Conservation (phyloP, 2,797 vertebrate genomes). For the Periophthalmus magnuspinnatus region DNA sequence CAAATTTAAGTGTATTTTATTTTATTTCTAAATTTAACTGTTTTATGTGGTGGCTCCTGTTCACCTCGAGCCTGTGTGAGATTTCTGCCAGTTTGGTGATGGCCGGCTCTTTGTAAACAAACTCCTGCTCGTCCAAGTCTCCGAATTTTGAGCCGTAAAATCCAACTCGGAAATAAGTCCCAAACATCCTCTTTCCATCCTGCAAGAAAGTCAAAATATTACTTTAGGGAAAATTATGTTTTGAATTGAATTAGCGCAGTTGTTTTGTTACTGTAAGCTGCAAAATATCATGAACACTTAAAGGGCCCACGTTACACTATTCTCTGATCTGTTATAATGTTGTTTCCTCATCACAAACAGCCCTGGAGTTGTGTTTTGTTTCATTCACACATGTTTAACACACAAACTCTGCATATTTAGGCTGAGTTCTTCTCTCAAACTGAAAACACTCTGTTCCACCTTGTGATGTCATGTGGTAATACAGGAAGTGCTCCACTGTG, state of each 20-base stretch:
- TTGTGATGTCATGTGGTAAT: too few relatives aligned
- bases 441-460: too few relatives aligned
- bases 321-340: too few relatives aligned
- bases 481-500: too few relatives aligned
- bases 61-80: conserved; percentile 88
- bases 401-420: too few relatives aligned
- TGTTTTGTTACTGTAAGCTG: background rate
- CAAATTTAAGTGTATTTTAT: too few relatives aligned
- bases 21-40: too few relatives aligned
- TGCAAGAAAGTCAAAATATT: conserved; percentile 55
- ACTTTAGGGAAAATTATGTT: background rate
- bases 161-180: conserved; percentile 91
- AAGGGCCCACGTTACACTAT: too few relatives aligned
- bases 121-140: conserved; percentile 91
- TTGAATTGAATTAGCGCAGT: background rate
- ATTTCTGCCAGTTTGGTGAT: conserved; percentile 93
- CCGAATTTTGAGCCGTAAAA: conserved; percentile 88
- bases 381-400: too few relatives aligned
- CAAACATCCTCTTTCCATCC: conserved; percentile 94
- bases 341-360: too few relatives aligned
- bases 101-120: conserved; percentile 92
- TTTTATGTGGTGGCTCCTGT: background rate
- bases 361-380: too few relatives aligned
- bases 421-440: too few relatives aligned
- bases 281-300: background rate